A percentile compares a stretch with the other conserved stretches of the same genome.
Evolutionary conservation across 2,113 vertebrate species (phyloP).

Genomic region (Lophura nycthemera): DNA sequence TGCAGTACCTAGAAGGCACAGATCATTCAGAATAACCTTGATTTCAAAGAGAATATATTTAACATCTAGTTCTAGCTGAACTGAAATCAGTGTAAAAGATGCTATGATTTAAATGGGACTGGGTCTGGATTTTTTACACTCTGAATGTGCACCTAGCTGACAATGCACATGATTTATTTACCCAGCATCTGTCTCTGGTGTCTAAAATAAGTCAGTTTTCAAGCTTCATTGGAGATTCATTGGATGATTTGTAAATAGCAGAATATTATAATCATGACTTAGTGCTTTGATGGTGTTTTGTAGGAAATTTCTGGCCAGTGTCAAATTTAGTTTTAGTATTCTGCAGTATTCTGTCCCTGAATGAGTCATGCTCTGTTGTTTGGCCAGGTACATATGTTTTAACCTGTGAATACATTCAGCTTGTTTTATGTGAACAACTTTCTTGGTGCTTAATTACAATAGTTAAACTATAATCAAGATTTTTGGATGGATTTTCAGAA

Average conservation of each 20-base stretch:
- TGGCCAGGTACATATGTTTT: not conserved
- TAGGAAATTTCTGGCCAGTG: not conserved
- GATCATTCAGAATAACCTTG: not conserved
- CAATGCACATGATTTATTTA: not conserved
- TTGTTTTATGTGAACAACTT: not conserved
- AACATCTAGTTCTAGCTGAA: not conserved
- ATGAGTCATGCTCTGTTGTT: not conserved
- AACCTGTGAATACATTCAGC: not conserved
- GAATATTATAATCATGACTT: rapidly evolving
- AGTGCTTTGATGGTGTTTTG: not conserved
- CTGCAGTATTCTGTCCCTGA: not conserved
- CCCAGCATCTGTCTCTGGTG: not conserved
- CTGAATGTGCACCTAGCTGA: not conserved
- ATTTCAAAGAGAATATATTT: not conserved
- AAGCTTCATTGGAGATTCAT: not conserved
- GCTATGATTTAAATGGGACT: not conserved
- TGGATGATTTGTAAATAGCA: not conserved
- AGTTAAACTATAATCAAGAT: rapidly evolving
- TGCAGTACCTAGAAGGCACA: not conserved
- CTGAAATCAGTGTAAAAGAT: not conserved
- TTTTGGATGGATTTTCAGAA: not conserved
- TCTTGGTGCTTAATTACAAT: not conserved
- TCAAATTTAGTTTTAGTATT: not conserved
- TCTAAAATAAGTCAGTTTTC: not conserved
- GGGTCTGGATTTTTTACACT: not conserved